Evolutionary conservation across 2,888 invertebrate genomes (phyloP), one percentile per base, ranked within the genome.

Genomic region (Agrotis segetum): DNA sequence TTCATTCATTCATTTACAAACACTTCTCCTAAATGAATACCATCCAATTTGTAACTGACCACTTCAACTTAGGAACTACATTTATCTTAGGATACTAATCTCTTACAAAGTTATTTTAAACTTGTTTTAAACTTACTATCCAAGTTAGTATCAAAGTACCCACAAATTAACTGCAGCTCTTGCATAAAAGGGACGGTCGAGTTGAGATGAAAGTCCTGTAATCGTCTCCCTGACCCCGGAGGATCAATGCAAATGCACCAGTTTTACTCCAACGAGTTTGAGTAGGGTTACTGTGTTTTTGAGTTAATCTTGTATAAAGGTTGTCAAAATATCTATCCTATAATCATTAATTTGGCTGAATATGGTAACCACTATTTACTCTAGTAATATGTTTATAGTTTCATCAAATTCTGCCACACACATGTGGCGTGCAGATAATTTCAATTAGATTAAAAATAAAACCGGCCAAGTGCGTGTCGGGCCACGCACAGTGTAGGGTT

Each of bases 211-310:
- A 66, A 50, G 44, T 14, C 71, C 70, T 71, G 63, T 81, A 76
- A 84, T 68, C 50, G 64, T 55, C 65, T 68, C 71, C 52, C 49
- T 71, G 81, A 76, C 79, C 80, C 78, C 82, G 53, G 3, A 63
- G 65, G 58, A 71, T 76, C 66, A 72, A 82, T 77, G 78, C 62
- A 67, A 76, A 77, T 81, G 67, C 47, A 44, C 55, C 11, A 62
- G 50, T 56, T 61, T 29, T 40, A 47, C 47, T 68, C 16, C n/a
- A 13, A 49, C 13, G 4, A 46, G 19, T 14, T 49, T 11, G 29
- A 0, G 52, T 81, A 79, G 68, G 66, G 69, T 69, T 14, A 64
- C 79, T 21, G 3, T 63, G 58, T 49, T 46, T 29, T 29, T 2
- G 34, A 49, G 5, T 29, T 21, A 2, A 17, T 17, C 21, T 40